phyloP scores from a whole-genome alignment of 2,113 vertebrate genomes.

The Macaca nemestrina region DNA sequence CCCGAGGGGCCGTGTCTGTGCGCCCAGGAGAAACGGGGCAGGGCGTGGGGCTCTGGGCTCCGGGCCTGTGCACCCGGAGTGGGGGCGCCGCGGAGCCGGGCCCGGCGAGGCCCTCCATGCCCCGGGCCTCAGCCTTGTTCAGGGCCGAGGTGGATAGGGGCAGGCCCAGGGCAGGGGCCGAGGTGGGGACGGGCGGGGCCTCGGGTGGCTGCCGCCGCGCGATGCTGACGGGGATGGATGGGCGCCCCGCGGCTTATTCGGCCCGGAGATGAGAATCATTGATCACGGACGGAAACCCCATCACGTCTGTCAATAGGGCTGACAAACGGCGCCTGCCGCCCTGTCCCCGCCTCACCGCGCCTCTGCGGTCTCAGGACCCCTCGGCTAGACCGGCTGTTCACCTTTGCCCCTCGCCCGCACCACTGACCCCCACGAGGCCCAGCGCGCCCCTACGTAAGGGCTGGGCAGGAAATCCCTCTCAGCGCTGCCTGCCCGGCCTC shows the following conservation, averaged over 20 bases:
- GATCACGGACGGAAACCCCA: constrained; percentile 81
- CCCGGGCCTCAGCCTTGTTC: not conserved
- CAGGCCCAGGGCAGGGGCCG: constrained; percentile 2
- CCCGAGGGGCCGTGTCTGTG: not conserved
- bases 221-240: constrained; percentile 79
- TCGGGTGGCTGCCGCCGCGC: constrained; percentile 1
- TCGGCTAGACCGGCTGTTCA: not conserved
- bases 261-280: constrained; percentile 82
- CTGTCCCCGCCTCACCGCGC: not conserved
- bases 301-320: constrained; percentile 80
- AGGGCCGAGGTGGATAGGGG: not conserved
- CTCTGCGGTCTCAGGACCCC: not conserved
- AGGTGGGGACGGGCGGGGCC: constrained; percentile 62
- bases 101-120: not conserved
- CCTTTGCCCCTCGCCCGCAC: not conserved
- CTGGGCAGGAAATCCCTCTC: not conserved
- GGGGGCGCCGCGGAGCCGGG: not conserved
- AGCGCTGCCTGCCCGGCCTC: not conserved
- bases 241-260: constrained; percentile 78
- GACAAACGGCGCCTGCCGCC: constrained; percentile 63
- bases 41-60: not conserved
- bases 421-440: not conserved
- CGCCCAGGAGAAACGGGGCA: not conserved
- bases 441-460: not conserved
- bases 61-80: not conserved